Evolutionary conservation across 2,113 vertebrate species (phyloP).

Genomic region (Numida meleagris): DNA sequence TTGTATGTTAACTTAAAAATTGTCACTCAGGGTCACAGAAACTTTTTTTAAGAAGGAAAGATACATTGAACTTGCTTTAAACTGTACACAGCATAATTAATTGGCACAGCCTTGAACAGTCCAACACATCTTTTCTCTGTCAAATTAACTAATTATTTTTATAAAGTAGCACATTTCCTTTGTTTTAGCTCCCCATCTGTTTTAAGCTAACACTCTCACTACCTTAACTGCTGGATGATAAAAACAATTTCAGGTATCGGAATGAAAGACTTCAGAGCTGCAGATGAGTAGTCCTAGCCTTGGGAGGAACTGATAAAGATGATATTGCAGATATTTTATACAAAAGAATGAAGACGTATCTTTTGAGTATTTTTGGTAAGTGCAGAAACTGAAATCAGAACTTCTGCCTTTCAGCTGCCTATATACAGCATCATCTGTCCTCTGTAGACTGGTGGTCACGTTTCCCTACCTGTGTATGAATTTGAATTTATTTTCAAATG

Average conservation of each 20-base stretch:
- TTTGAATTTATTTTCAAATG: background rate
- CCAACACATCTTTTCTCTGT: background rate
- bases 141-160: background rate
- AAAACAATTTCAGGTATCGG: background rate
- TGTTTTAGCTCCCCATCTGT: background rate
- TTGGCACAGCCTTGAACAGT: background rate
- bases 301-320: background rate
- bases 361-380: background rate
- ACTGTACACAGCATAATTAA: background rate
- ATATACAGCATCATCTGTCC: accelerated
- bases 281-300: background rate
- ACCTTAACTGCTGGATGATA: background rate
- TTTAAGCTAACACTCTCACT: background rate
- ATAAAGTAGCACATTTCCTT: background rate
- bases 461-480: background rate
- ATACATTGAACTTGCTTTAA: background rate
- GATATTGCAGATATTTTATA: accelerated
- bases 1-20: background rate
- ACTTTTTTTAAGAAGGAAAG: background rate
- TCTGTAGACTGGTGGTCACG: background rate
- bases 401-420: background rate
- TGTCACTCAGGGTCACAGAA: background rate
- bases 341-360: too few relatives aligned
- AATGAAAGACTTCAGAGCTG: background rate
- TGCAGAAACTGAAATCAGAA: background rate